Conservation (phyloP, 2,797 vertebrate genomes). For the Agapornis canus region DNA sequence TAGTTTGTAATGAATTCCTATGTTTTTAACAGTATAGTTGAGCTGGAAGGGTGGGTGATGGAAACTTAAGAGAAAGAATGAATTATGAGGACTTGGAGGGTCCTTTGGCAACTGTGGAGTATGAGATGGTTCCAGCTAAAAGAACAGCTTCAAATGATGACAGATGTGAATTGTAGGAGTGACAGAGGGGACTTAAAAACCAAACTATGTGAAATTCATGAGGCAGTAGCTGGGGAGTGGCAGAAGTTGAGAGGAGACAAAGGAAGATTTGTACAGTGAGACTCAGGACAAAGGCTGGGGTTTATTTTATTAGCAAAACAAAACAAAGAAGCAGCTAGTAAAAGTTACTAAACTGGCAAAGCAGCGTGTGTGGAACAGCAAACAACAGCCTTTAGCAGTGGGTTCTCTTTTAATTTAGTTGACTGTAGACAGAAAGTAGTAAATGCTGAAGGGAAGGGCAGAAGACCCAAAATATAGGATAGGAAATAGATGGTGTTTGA, state of each 20-base stretch:
- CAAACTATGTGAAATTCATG: background rate
- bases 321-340: background rate
- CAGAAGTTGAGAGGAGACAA: background rate
- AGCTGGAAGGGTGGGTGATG: background rate
- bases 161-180: background rate
- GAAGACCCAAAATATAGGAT: background rate
- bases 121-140: background rate
- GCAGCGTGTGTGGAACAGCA: background rate
- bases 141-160: background rate
- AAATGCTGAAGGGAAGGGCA: background rate
- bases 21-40: background rate
- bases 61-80: background rate
- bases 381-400: background rate
- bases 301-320: background rate
- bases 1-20: background rate
- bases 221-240: background rate
- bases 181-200: background rate
- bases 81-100: background rate
- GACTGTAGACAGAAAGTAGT: background rate
- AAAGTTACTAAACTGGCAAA: background rate
- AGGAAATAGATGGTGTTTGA: background rate
- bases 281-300: background rate
- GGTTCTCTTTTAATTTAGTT: background rate
- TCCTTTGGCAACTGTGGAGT: background rate
- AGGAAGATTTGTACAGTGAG: background rate